A percentile compares a stretch with the other conserved stretches of the same genome.
phyloP scores from a whole-genome alignment of 2,113 vertebrate species.

The Myotis davidii region DNA sequence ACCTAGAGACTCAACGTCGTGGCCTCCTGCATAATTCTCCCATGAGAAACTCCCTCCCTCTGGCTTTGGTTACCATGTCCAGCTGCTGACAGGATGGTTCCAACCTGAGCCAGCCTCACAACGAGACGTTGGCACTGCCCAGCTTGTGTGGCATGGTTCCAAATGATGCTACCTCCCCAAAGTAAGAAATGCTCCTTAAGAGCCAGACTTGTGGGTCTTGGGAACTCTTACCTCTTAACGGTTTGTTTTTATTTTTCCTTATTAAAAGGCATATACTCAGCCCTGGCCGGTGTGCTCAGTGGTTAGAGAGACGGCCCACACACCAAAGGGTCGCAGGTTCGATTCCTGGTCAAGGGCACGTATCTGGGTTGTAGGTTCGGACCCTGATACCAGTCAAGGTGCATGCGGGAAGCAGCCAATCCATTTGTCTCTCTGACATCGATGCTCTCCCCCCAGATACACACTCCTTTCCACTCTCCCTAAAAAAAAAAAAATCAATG shows the following conservation, averaged over 20 bases:
- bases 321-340: no score
- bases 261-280: neutral
- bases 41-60: neutral
- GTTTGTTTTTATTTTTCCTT: neutral
- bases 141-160: no score
- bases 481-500: no score
- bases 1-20: neutral
- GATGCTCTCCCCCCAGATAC: no score
- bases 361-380: no score
- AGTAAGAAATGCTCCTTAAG: neutral
- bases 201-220: neutral
- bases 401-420: no score
- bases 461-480: no score
- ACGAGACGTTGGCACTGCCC: neutral
- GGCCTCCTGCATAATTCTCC: slow-evolving; percentile 18
- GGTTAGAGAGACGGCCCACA: no score
- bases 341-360: no score
- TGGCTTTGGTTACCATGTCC: neutral
- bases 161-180: neutral
- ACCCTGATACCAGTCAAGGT: no score
- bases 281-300: no score
- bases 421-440: no score
- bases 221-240: neutral
- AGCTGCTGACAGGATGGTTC: neutral
- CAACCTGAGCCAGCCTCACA: neutral